Percentiles rank a stretch among this genome's conserved stretches.
Evolutionary conservation across 2,113 vertebrate genomes (phyloP).

Genomic region (Lampris incognitus): DNA sequence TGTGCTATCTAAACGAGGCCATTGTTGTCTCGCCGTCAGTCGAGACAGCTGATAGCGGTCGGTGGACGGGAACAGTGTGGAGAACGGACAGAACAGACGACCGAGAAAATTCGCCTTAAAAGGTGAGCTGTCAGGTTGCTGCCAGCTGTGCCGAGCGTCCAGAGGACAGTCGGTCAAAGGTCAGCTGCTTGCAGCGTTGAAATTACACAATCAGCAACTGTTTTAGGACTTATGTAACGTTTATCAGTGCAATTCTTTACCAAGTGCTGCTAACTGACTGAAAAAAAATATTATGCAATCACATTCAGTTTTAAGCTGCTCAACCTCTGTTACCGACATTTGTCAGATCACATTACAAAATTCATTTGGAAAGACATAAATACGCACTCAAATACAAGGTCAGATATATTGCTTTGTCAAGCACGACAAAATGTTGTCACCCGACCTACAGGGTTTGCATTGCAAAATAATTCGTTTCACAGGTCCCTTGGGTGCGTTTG

Average conservation of each 20-base stretch:
- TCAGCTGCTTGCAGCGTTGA: constrained; percentile 32
- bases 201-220: constrained; percentile 52
- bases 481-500: too few relatives aligned
- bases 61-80: constrained; percentile 22
- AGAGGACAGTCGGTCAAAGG: constrained; percentile 53
- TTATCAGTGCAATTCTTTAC: neutral
- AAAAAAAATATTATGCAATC: neutral
- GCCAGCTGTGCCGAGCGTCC: constrained; percentile 43
- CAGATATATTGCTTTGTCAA: neutral
- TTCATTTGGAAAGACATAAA: neutral
- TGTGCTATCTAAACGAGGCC: neutral
- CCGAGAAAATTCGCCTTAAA: constrained; percentile 42
- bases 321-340: neutral
- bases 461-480: neutral
- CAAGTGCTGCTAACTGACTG: neutral
- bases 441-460: neutral
- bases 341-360: neutral
- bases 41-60: constrained; percentile 48
- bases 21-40: constrained; percentile 27
- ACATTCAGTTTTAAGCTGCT: neutral
- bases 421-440: neutral
- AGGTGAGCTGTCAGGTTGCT: constrained; percentile 37
- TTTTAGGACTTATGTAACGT: constrained; percentile 19
- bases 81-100: constrained; percentile 23
- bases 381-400: too few relatives aligned